Evolutionary conservation across 1,140 invertebrate genomes (phyloP).

Genomic region (Megalonaias nervosa): DNA sequence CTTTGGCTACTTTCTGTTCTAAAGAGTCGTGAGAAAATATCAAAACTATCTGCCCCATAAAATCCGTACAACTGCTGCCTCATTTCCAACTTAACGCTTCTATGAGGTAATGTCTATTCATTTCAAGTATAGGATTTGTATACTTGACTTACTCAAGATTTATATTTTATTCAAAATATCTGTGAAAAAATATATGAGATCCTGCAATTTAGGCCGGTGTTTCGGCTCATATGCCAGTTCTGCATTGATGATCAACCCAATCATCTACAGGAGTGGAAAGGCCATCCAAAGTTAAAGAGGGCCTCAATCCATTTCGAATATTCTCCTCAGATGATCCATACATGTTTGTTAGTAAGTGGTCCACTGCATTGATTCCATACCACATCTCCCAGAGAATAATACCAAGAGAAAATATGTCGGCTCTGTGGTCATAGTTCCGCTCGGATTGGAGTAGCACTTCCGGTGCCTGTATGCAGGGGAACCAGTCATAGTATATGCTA

Average conservation of each 20-base stretch:
- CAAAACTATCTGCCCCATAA: too few relatives aligned
- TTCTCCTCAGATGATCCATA: slow-evolving; percentile 34
- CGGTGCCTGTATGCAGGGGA: slow-evolving; percentile 62
- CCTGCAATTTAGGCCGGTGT: slow-evolving; percentile 14
- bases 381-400: slow-evolving; percentile 65
- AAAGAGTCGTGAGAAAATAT: too few relatives aligned
- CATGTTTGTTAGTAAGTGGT: slow-evolving; percentile 41
- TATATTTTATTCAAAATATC: too few relatives aligned
- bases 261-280: slow-evolving; percentile 31
- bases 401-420: slow-evolving; percentile 49
- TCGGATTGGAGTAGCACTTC: slow-evolving; percentile 49
- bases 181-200: too few relatives aligned
- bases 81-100: too few relatives aligned
- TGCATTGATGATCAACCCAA: slow-evolving; percentile 25
- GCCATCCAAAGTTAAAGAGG: slow-evolving; percentile 30
- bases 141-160: too few relatives aligned
- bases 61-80: too few relatives aligned
- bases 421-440: slow-evolving; percentile 38
- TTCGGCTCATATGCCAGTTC: slow-evolving; percentile 38
- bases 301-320: slow-evolving; percentile 41
- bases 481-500: slow-evolving; percentile 54
- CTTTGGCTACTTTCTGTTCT: too few relatives aligned
- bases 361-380: slow-evolving; percentile 58
- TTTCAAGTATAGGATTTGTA: too few relatives aligned
- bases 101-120: too few relatives aligned